These are phyloP conservation scores for Leucoma salicis DNA, from an alignment of 2,888 invertebrate species.

Conservation along the genomic window DNA sequence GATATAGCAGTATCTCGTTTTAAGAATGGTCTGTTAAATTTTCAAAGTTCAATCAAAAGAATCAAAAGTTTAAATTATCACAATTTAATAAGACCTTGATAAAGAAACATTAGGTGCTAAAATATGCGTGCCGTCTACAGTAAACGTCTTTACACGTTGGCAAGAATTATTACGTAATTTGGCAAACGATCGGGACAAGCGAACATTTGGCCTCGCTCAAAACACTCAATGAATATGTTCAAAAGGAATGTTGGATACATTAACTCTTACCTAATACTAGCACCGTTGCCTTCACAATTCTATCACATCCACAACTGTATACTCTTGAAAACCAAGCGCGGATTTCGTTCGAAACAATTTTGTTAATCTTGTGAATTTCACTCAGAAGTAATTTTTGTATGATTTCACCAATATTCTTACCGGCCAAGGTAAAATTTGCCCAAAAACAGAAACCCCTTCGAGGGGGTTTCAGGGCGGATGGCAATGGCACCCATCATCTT, in stretches of 20 bases:
- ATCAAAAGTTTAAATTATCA: background rate
- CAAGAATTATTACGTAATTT: slow-evolving; percentile 54
- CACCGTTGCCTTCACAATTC: slow-evolving; percentile 51
- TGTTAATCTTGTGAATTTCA: too few species aligned
- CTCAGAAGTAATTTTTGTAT: too few species aligned
- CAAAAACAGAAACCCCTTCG: too few species aligned
- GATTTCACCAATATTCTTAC: too few species aligned
- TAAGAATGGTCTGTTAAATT: slow-evolving; percentile 6
- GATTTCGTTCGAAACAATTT: too few species aligned
- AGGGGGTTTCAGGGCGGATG: too few species aligned
- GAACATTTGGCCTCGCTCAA: slow-evolving; percentile 25
- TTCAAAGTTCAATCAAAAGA: background rate
- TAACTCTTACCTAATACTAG: slow-evolving; percentile 56
- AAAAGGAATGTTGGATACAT: slow-evolving; percentile 53
- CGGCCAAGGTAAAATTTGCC: too few species aligned
- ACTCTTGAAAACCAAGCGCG: too few species aligned
- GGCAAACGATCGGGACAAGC: slow-evolving; percentile 46
- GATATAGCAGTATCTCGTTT: slow-evolving; percentile 22
- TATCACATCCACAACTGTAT: slow-evolving; percentile 45
- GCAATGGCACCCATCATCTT: too few species aligned
- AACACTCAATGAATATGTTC: slow-evolving; percentile 22
- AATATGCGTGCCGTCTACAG: slow-evolving; percentile 8
- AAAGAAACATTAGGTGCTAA: slow-evolving; percentile 27
- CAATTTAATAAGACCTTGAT: slow-evolving; percentile 8
- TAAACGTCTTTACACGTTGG: slow-evolving; percentile 43